Evolutionary conservation across 2,888 invertebrate species (phyloP), one percentile per base, ranked within the genome.

Genomic region (Nezara viridula): DNA sequence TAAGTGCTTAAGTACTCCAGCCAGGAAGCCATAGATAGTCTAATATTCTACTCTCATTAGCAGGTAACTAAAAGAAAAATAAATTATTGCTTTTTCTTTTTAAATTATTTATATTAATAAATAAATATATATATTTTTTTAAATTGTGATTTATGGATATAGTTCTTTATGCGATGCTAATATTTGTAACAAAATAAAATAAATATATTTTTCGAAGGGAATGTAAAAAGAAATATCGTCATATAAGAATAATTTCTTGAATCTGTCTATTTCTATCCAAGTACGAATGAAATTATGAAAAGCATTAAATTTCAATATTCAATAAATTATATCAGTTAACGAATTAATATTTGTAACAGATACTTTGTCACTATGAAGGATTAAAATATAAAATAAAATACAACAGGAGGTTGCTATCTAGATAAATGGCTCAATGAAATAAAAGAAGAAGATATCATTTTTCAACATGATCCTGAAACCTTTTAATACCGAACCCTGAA

Each of bases 11-110:
- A 32, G 66, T 73, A 73, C 37, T 37, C 3, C 6, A 9, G 37
- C 27, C 66, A 73, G 66, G 66, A 73, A 73, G 66, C 14, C 66
- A 73, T 32, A 37, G 66, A 73, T 73, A 73, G 66, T 37, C 66
- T 37, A 73, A 73, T 73, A 21, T 37, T 7, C 44, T 37, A 32
- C 2, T 5, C 32, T 73, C 66, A 73, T 73, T 73, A 73, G 66
- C 37, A 73, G 37, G 19, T 37, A 73, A 73, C 19, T 32, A 24
- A 14, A 32, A 19, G 66, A 3, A 73, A 73, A 73, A 60, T 27
- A 73, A 37, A 6, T 16, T 27, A 60, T 27, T n/a, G 14, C 5
- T 32, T 27, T 27, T 4, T 7, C 37, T 73, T 4, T 73, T 7
- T 37, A 19, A 73, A 27, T 3, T 27, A 27, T 73, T 0, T 2